These are phyloP conservation scores for Copidosoma aretas DNA, from an alignment of 2,888 invertebrate genomes.

Conservation along the genomic window DNA sequence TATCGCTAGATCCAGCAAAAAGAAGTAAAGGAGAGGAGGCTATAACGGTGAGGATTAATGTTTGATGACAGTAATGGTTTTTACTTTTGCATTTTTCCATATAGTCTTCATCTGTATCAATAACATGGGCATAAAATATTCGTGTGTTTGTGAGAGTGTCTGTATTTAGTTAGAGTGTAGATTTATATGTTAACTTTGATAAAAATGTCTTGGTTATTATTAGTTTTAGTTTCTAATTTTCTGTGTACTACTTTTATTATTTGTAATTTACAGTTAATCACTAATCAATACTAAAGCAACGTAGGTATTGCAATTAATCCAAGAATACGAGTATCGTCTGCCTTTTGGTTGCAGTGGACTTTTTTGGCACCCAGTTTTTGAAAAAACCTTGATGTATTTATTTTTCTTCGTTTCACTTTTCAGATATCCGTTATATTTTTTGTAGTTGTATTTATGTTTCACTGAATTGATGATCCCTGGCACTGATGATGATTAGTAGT, in stretches of 20 bases:
- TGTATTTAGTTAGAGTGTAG: slow-evolving; percentile 20
- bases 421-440: slow-evolving; percentile 53
- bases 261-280: slow-evolving; percentile 29
- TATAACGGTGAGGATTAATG: slow-evolving; percentile 66
- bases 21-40: slow-evolving; percentile 69
- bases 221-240: slow-evolving; percentile 22
- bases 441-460: slow-evolving; percentile 53
- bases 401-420: slow-evolving; percentile 52
- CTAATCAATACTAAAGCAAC: slow-evolving; percentile 25
- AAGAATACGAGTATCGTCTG: slow-evolving; percentile 34
- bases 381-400: slow-evolving; percentile 36
- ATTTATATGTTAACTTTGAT: slow-evolving; percentile 14
- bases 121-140: slow-evolving; percentile 18
- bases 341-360: slow-evolving; percentile 35
- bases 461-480: slow-evolving; percentile 46
- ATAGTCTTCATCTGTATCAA: not conserved
- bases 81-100: not conserved
- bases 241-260: slow-evolving; percentile 17
- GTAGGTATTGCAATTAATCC: slow-evolving; percentile 8
- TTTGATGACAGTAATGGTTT: not conserved
- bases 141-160: slow-evolving; percentile 45
- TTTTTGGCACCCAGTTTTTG: slow-evolving; percentile 42
- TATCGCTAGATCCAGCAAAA: slow-evolving; percentile 83
- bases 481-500: slow-evolving; percentile 52
- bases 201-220: slow-evolving; percentile 12